A percentile compares a stretch with the other conserved stretches of the same genome.
Evolutionary conservation across 2,888 invertebrate genomes (phyloP).

Genomic region (Heliconius charithonia): DNA sequence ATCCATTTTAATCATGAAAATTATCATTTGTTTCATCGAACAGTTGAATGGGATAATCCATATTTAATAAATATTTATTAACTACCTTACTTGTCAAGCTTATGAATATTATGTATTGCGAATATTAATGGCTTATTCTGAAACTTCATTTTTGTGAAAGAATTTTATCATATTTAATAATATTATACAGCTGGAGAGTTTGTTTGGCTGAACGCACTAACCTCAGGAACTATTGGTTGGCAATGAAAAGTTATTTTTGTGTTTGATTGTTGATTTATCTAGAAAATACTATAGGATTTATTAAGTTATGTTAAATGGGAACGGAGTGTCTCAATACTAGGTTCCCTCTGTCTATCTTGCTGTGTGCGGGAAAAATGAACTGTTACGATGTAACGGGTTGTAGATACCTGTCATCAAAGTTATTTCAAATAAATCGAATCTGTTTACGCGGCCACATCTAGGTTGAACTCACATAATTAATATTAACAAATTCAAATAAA

Average conservation of each 20-base stretch:
- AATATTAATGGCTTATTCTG: background rate
- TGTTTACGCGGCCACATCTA: too few relatives aligned
- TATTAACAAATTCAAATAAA: too few relatives aligned
- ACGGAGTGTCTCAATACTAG: too few relatives aligned
- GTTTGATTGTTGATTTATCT: background rate
- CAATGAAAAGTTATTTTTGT: too few relatives aligned
- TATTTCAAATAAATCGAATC: too few relatives aligned
- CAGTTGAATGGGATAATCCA: conserved; percentile 17
- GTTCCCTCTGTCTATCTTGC: too few relatives aligned
- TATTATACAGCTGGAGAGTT: background rate
- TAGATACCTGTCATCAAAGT: too few relatives aligned
- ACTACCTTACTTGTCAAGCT: conserved; percentile 17
- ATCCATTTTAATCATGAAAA: conserved; percentile 38
- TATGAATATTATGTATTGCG: conserved; percentile 3
- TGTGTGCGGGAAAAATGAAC: too few relatives aligned
- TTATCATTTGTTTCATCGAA: conserved; percentile 24
- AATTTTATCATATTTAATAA: background rate
- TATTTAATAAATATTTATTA: conserved; percentile 21
- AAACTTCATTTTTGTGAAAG: background rate
- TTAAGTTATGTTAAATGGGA: background rate
- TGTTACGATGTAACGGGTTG: too few relatives aligned
- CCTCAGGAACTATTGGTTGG: background rate
- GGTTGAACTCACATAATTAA: too few relatives aligned
- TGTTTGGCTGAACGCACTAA: background rate
- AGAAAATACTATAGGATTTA: background rate